Evolutionary conservation across 1,140 invertebrate genomes (phyloP), one percentile per base, ranked within the genome.

Genomic region (Leptoteleia sp.): DNA sequence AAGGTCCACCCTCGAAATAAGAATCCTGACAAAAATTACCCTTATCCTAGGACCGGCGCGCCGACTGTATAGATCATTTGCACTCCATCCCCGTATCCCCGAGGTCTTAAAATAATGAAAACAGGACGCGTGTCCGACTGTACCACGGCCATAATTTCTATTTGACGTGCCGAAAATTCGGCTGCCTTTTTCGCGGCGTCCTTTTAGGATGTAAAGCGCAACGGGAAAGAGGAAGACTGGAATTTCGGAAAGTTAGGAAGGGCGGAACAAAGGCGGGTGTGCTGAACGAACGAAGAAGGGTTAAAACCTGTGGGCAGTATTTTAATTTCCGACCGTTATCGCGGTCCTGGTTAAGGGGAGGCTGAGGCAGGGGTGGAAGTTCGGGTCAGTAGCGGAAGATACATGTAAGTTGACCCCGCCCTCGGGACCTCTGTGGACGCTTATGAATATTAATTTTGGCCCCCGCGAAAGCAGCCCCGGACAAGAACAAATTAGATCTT

Each of bases 401-500:
- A 89, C 88, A 89, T 89, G 88, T 89, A 89, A 89, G 88, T 89
- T 89, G 88, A 89, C 86, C 88, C 88, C 88, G 88, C 88, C 88
- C 87, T 87, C 85, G 87, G 86, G 87, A 88, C 85, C 87, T 89
- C 83, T 88, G 82, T 84, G 87, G 87, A 88, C 88, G 88, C 88
- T 90, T 90, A 89, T 89, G 87, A 90, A 89, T 90, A 89, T 89
- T 89, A 89, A 89, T 89, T 89, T 86, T 81, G 81, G 68, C 81
- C 83, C 81, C 81, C 72, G 77, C 83, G 82, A 85, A 84, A 86
- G 82, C 81, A 86, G 81, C 85, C 81, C 82, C 83, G 87, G 81
- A 89, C 88, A 87, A 87, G 87, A 89, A 89, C 88, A 89, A 89
- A 89, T 89, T 89, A 89, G 87, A 89, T 88, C 88, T 89, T 89